Percentiles rank a stretch among this genome's conserved stretches.
phyloP scores from a whole-genome alignment of 2,797 vertebrate species.

The Lophotriccus pileatus region DNA sequence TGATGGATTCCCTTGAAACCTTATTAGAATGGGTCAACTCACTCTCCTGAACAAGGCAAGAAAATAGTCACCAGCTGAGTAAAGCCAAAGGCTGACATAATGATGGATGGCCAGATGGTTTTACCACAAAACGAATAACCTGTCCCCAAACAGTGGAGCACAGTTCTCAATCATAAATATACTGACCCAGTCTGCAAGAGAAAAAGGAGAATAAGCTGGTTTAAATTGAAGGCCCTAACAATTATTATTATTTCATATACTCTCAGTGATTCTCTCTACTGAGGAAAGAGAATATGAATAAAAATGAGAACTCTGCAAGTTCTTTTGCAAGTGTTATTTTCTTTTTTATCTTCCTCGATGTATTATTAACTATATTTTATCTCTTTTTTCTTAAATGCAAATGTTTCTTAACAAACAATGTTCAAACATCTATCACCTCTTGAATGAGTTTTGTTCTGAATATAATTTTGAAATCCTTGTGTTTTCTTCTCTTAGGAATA shows the following conservation, averaged over 20 bases:
- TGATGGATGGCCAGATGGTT: constrained; percentile 48
- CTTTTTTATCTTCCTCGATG: rapidly evolving
- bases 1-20: constrained; percentile 8
- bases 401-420: neutral
- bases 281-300: neutral
- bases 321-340: neutral
- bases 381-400: neutral
- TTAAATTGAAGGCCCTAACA: neutral
- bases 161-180: constrained; percentile 5
- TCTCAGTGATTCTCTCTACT: neutral
- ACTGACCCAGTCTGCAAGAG: neutral
- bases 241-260: neutral
- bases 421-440: neutral
- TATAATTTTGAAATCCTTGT: neutral
- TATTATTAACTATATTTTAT: neutral
- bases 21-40: neutral
- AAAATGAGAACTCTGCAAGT: neutral
- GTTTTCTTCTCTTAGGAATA: neutral
- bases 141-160: neutral
- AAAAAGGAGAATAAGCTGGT: neutral
- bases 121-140: neutral
- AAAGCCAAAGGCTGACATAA: constrained; percentile 41
- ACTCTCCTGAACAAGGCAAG: constrained; percentile 1
- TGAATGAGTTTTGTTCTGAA: neutral
- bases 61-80: constrained; percentile 58